Evolutionary conservation across 2,113 vertebrate species (phyloP), one percentile per base, ranked within the genome.

Genomic region (Nannospalax galili): DNA sequence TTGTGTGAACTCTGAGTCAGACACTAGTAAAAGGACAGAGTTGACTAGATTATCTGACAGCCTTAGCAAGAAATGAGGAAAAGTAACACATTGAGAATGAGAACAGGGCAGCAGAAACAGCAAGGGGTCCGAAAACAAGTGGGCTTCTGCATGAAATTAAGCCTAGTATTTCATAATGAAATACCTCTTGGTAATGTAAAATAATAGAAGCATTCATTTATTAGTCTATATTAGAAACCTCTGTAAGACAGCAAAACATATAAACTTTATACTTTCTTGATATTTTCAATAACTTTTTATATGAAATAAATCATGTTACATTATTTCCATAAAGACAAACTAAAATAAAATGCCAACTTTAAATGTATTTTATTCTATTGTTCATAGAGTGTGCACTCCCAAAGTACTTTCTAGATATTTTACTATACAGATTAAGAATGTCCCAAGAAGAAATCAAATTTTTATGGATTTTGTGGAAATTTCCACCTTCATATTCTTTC

Each of bases 311-410:
- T 78, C 9, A 70, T 86, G 42, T 75, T 70, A 92, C 16, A 37
- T 32, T 40, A 90, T 87, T 94, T 87, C 56, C 30, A 84, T 80
- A 72, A 90, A 91, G 65, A 92, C 10, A 74, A 88, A 77, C 69
- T 77, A 40, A 94, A 94, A 79, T 4, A 86, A 96, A 87, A 84
- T 58, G 26, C 12, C 64, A 35, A 87, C 24, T 40, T 93, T 30
- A 14, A 86, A 90, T 84, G 91, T 75, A 5, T 86, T 95, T 75
- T 86, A 58, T 20, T 88, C 62, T 78, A 58, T 58, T 72, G 35
- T 20, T 58, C 42, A 67, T 52, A 26, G 26, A 60, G 35, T 91
- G 75, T 11, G 81, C n/a, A 24, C 0, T 95, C 37, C 84, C 52
- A 48, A n/a, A 52, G 9, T 64, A 74, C 60, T 75, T 92, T 80